Evolutionary conservation across 2,888 invertebrate genomes (phyloP).

Genomic region (Ceramica pisi): DNA sequence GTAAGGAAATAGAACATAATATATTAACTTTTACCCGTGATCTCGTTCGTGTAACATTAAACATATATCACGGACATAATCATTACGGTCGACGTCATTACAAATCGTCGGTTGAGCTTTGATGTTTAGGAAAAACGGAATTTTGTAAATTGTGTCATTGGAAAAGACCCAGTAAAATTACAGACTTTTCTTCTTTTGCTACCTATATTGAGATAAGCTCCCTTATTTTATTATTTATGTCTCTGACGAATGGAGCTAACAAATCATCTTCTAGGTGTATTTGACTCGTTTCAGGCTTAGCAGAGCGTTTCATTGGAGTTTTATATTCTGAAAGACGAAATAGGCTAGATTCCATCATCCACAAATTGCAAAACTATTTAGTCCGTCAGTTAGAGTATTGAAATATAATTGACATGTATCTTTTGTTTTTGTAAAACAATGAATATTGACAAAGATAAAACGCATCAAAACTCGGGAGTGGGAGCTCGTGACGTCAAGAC

Average conservation of each 20-base stretch:
- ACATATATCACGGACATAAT: conserved; percentile 37
- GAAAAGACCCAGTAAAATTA: not conserved
- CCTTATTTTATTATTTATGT: not conserved
- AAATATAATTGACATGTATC: too few relatives aligned
- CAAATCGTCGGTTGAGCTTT: conserved; percentile 33
- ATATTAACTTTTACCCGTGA: conserved; percentile 38
- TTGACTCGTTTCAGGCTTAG: not conserved
- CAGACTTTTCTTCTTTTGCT: not conserved
- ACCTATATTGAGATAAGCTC: not conserved
- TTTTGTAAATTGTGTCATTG: conserved; percentile 19
- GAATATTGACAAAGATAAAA: too few relatives aligned
- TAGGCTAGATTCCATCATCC: too few relatives aligned
- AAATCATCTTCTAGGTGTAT: not conserved
- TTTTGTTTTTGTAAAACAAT: too few relatives aligned
- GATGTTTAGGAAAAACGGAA: conserved; percentile 24
- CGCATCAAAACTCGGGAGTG: too few relatives aligned
- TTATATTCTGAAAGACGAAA: too few relatives aligned
- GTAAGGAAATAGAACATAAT: conserved; percentile 45
- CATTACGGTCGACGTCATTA: conserved; percentile 30
- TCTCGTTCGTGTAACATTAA: conserved; percentile 32
- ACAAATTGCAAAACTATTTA: too few relatives aligned
- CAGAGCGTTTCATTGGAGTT: not conserved
- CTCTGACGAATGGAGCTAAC: not conserved
- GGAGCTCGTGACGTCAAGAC: too few relatives aligned
- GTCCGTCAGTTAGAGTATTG: too few relatives aligned